Conservation (phyloP, 2,797 vertebrate species). For the Merluccius polli region DNA sequence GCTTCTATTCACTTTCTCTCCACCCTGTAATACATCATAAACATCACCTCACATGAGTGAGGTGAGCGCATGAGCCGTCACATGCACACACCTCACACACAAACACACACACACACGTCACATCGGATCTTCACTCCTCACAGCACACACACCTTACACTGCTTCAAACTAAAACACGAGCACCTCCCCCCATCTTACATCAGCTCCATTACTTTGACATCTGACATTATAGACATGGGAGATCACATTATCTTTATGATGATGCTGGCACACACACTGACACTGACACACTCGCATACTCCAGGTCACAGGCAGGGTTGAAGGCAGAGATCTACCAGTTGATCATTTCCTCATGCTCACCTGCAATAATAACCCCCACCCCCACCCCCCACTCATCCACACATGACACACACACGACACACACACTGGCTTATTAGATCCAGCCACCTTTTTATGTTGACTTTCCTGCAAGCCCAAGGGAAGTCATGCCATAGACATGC, state of each 20-base stretch:
- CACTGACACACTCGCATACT: not conserved
- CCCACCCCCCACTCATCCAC: not conserved
- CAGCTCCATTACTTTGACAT: too few species aligned
- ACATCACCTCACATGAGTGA: too few species aligned
- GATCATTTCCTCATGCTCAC: slow-evolving; percentile 33
- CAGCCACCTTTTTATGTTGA: slow-evolving; percentile 8
- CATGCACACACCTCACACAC: too few species aligned
- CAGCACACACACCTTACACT: too few species aligned
- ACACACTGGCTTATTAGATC: slow-evolving; percentile 11
- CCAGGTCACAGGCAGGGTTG: slow-evolving; percentile 6
- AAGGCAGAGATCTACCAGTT: slow-evolving; percentile 4
- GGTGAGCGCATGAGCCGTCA: too few species aligned
- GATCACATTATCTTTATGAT: not conserved
- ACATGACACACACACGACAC: not conserved
- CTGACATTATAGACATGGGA: too few species aligned
- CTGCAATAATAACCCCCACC: slow-evolving; percentile 28
- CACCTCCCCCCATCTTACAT: too few species aligned
- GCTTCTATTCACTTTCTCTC: too few species aligned
- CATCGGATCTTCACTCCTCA: too few species aligned
- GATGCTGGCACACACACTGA: not conserved
- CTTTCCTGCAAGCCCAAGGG: slow-evolving; percentile 9
- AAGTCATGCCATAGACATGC: slow-evolving; percentile 16
- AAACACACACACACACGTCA: too few species aligned
- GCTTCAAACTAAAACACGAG: too few species aligned
- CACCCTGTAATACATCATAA: too few species aligned